Evolutionary conservation across 2,888 invertebrate genomes (phyloP).

Genomic region (Macaria liturata): DNA sequence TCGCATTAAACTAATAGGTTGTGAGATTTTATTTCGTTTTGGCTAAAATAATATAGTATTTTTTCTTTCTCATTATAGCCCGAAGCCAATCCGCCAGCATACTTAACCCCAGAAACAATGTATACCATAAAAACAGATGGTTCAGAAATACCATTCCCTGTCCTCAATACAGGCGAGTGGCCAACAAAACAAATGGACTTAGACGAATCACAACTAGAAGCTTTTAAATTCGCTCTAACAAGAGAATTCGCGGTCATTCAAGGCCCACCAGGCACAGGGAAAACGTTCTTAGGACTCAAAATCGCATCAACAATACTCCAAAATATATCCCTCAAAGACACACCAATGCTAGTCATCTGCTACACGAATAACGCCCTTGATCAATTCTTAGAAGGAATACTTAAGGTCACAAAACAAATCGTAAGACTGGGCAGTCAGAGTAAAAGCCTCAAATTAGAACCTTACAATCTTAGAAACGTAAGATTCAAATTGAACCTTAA

Average conservation of each 20-base stretch:
- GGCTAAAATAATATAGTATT: not conserved
- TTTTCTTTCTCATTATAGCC: slow-evolving; percentile 46
- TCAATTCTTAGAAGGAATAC: slow-evolving; percentile 90
- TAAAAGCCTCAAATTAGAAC: slow-evolving; percentile 80
- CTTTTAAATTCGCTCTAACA: slow-evolving; percentile 86
- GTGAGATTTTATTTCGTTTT: not conserved
- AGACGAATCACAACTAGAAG: slow-evolving; percentile 86
- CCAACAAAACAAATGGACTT: slow-evolving; percentile 76
- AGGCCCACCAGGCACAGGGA: slow-evolving; percentile 95
- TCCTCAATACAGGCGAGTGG: slow-evolving; percentile 68
- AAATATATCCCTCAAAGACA: slow-evolving; percentile 81
- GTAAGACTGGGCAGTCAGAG: slow-evolving; percentile 88
- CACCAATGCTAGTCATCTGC: slow-evolving; percentile 90
- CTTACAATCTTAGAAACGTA: slow-evolving; percentile 75
- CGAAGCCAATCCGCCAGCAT: slow-evolving; percentile 58
- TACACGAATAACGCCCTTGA: slow-evolving; percentile 95
- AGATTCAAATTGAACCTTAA: slow-evolving; percentile 62
- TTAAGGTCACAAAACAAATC: slow-evolving; percentile 82
- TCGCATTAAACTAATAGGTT: too few species aligned
- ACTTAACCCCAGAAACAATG: slow-evolving; percentile 62
- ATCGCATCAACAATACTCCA: slow-evolving; percentile 86
- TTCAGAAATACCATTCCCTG: slow-evolving; percentile 60
- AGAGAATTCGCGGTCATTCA: slow-evolving; percentile 91
- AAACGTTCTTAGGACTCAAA: slow-evolving; percentile 91
- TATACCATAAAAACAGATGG: slow-evolving; percentile 49